These are phyloP conservation scores for Bactericera cockerelli DNA, from an alignment of 1,140 invertebrate genomes.

Conservation along the genomic window DNA sequence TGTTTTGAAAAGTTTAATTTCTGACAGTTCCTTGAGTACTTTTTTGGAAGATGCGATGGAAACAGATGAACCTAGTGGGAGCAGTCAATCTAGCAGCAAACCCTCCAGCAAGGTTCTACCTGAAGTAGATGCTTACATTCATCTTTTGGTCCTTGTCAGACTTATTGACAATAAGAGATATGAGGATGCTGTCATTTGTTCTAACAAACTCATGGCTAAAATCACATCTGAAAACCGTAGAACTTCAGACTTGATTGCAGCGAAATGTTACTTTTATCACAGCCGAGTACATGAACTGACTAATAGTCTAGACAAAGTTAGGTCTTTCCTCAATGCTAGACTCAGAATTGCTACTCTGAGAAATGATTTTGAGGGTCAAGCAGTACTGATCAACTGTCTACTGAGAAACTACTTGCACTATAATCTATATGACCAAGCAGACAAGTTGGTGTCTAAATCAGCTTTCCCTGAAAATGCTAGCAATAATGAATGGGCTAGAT, in stretches of 20 bases:
- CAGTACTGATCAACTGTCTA: constrained; percentile 88
- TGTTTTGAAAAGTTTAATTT: constrained; percentile 66
- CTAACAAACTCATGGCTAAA: constrained; percentile 74
- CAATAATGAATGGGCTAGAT: constrained; percentile 98
- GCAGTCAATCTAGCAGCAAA: constrained; percentile 38
- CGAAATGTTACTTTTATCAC: constrained; percentile 95
- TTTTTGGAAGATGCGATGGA: constrained; percentile 53
- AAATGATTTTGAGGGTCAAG: constrained; percentile 94
- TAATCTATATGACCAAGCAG: constrained; percentile 87
- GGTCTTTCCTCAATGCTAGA: constrained; percentile 75
- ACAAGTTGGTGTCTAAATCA: constrained; percentile 91
- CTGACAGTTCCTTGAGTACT: constrained; percentile 54
- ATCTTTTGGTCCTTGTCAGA: constrained; percentile 77
- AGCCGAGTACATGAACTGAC: constrained; percentile 83
- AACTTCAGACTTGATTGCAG: constrained; percentile 83
- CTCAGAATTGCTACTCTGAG: constrained; percentile 85
- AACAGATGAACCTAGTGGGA: constrained; percentile 38
- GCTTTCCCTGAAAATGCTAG: constrained; percentile 91
- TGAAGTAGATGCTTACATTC: constrained; percentile 93
- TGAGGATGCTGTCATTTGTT: constrained; percentile 56
- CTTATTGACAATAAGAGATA: constrained; percentile 74
- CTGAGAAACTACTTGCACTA: constrained; percentile 91
- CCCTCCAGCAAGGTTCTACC: constrained; percentile 60
- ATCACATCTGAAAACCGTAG: constrained; percentile 76
- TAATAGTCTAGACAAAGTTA: constrained; percentile 70